Evolutionary conservation across 2,797 vertebrate genomes (phyloP).

Genomic region (Artibeus lituratus): DNA sequence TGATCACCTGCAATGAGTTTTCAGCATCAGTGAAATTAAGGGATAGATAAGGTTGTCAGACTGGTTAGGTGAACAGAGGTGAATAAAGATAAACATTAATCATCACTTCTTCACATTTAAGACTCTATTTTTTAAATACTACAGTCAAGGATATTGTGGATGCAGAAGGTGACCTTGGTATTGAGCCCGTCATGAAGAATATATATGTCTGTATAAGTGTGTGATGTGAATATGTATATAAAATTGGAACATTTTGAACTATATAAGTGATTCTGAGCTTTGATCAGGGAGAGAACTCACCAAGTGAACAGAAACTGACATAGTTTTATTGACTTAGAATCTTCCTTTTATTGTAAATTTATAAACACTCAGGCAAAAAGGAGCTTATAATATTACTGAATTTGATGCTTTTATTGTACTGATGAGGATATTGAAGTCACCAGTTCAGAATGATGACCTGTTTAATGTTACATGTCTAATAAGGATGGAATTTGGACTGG

Average conservation of each 20-base stretch:
- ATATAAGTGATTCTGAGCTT: neutral
- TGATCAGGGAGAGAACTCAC: neutral
- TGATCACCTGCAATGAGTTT: neutral
- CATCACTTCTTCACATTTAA: neutral
- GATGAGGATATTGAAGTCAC: neutral
- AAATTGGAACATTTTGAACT: neutral
- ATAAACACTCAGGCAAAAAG: neutral
- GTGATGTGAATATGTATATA: neutral
- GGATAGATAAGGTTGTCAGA: neutral
- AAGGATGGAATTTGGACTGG: neutral
- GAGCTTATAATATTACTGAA: neutral
- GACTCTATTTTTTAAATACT: neutral
- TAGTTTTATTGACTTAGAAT: neutral
- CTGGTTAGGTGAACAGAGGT: neutral
- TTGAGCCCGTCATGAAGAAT: neutral
- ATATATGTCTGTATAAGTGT: neutral
- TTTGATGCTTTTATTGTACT: neutral
- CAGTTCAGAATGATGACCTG: neutral
- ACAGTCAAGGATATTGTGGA: neutral
- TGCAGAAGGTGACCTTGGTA: neutral
- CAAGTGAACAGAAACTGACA: neutral
- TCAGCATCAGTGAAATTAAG: neutral
- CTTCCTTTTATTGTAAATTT: neutral
- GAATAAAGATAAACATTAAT: neutral
- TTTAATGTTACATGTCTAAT: neutral